A percentile compares a stretch with the other conserved stretches of the same genome.
Evolutionary conservation across 2,113 vertebrate genomes (phyloP).

Genomic region (Malaclemys terrapin): DNA sequence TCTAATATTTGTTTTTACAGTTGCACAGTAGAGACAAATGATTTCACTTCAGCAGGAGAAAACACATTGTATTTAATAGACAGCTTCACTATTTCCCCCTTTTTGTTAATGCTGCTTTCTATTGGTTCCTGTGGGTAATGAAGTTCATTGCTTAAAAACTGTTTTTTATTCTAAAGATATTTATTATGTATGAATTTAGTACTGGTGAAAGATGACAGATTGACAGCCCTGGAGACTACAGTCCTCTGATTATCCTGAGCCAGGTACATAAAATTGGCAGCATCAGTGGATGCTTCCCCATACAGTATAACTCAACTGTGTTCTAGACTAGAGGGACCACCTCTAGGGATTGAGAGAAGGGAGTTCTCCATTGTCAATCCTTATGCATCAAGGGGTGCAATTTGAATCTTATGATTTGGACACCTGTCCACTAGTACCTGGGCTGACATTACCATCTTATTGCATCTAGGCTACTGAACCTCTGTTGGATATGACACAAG

Average conservation of each 20-base stretch:
- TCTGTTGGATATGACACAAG: background rate
- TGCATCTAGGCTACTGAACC: rapidly evolving
- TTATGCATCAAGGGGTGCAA: background rate
- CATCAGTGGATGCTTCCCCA: background rate
- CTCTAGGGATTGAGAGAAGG: background rate
- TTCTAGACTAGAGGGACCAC: background rate
- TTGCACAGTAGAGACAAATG: background rate
- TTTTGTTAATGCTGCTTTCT: conserved; percentile 27
- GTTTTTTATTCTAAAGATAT: background rate
- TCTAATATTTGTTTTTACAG: rapidly evolving
- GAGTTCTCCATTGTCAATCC: background rate
- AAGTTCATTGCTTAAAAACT: background rate
- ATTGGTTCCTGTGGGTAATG: conserved; percentile 7
- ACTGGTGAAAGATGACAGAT: conserved; percentile 1
- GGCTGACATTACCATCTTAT: background rate
- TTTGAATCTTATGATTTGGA: background rate
- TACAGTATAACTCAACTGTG: background rate
- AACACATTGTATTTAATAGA: background rate
- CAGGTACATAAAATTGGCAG: background rate
- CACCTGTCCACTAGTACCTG: background rate
- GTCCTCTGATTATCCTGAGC: background rate
- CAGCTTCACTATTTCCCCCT: conserved; percentile 13
- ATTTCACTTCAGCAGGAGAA: background rate
- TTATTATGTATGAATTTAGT: conserved; percentile 33
- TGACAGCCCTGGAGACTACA: background rate